These are phyloP conservation scores for Pelobates fuscus DNA, from an alignment of 2,113 vertebrate species.

Conservation along the genomic window DNA sequence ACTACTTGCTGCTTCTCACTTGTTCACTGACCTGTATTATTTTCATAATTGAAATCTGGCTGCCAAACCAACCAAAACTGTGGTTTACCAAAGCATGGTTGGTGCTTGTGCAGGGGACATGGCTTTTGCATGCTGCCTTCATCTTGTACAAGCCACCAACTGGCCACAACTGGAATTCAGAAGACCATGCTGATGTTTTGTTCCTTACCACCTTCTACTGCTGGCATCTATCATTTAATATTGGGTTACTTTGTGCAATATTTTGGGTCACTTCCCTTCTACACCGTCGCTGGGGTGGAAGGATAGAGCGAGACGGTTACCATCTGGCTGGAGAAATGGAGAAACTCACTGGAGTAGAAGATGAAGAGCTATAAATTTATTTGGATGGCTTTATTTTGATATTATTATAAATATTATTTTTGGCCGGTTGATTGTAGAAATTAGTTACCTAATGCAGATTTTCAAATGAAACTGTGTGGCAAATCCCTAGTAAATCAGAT, in stretches of 20 bases:
- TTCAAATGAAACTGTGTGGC: no score
- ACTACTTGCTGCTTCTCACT: constrained; percentile 35
- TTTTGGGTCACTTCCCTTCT: constrained; percentile 44
- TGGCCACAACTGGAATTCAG: constrained; percentile 53
- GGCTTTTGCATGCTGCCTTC: constrained; percentile 61
- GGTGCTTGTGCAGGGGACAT: constrained; percentile 52
- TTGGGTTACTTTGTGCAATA: constrained; percentile 48
- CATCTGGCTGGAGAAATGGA: background rate
- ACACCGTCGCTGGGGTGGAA: constrained; percentile 17
- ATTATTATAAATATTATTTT: no score
- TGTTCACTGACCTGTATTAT: constrained; percentile 18
- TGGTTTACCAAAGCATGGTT: constrained; percentile 57
- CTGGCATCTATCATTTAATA: constrained; percentile 54
- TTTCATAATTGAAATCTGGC: constrained; percentile 45
- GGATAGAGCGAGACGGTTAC: background rate
- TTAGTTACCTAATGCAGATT: no score
- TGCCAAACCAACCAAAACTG: constrained; percentile 30
- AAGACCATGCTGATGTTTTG: constrained; percentile 47
- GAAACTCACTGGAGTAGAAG: background rate
- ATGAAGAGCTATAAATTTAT: constrained; percentile 11
- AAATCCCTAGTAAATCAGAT: no score
- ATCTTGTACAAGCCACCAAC: constrained; percentile 57
- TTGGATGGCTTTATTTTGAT: background rate
- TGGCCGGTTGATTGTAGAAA: no score
- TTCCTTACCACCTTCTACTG: constrained; percentile 63